These are phyloP conservation scores for Coendou prehensilis DNA, from an alignment of 2,797 vertebrate species.

Conservation along the genomic window DNA sequence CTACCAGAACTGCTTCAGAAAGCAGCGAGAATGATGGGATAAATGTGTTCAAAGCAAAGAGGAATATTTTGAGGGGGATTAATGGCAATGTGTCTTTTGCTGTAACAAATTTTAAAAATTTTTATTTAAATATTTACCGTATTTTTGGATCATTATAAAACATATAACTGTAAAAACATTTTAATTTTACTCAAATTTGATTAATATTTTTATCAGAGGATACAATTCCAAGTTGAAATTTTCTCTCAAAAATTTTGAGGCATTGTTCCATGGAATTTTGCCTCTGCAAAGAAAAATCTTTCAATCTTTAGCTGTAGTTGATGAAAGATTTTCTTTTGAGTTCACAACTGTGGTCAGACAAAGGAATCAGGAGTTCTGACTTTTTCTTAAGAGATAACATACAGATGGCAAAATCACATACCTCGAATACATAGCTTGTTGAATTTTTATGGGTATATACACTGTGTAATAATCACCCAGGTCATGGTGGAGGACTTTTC, in stretches of 20 bases:
- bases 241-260: background rate
- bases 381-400: background rate
- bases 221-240: background rate
- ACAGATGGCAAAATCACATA: background rate
- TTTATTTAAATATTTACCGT: background rate
- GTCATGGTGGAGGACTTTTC: background rate
- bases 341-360: background rate
- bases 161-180: background rate
- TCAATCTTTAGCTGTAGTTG: background rate
- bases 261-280: background rate
- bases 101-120: background rate
- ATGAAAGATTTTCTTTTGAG: background rate
- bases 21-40: background rate
- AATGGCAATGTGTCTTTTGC: background rate
- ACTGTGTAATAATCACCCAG: background rate
- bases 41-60: background rate
- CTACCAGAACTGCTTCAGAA: background rate
- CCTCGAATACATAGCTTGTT: background rate
- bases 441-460: background rate
- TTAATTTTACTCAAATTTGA: background rate
- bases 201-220: background rate
- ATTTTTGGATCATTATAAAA: background rate
- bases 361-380: background rate
- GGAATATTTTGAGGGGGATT: background rate
- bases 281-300: background rate